phyloP scores from a whole-genome alignment of 2,888 invertebrate genomes.

The Cheiracanthium punctorium region DNA sequence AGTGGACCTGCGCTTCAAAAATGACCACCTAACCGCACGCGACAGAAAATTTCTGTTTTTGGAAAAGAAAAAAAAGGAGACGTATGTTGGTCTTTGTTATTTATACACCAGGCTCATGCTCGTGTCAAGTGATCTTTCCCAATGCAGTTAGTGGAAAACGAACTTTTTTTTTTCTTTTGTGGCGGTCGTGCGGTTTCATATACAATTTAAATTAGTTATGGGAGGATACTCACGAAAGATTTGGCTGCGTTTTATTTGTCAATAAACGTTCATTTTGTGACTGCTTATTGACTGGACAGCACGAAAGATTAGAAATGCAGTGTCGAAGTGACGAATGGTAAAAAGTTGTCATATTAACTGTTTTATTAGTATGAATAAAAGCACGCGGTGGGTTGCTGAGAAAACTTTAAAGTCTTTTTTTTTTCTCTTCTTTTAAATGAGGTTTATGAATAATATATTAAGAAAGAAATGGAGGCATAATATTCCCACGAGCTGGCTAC shows the following conservation, averaged over 20 bases:
- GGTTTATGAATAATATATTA: too few species aligned
- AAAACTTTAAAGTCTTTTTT: too few species aligned
- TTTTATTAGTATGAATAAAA: too few species aligned
- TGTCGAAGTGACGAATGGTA: too few species aligned
- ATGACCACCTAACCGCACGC: neutral
- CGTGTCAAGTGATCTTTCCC: neutral
- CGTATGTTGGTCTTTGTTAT: neutral
- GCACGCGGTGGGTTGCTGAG: too few species aligned
- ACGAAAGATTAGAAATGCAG: too few species aligned
- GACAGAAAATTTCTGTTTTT: neutral
- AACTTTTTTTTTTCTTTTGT: neutral
- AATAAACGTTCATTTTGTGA: neutral
- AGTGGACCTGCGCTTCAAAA: neutral
- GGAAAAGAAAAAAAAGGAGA: too few species aligned
- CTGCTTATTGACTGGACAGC: neutral
- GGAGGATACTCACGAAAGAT: neutral
- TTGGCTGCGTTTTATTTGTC: neutral
- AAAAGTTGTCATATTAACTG: too few species aligned
- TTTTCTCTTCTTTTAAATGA: too few species aligned
- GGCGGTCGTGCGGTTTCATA: neutral
- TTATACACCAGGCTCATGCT: neutral
- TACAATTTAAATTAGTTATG: neutral
- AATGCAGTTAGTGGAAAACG: neutral
- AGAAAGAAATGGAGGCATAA: too few species aligned
- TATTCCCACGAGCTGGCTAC: too few species aligned